phyloP scores from a whole-genome alignment of 2,888 invertebrate genomes.

The Himalopsyche kuldschensis region DNA sequence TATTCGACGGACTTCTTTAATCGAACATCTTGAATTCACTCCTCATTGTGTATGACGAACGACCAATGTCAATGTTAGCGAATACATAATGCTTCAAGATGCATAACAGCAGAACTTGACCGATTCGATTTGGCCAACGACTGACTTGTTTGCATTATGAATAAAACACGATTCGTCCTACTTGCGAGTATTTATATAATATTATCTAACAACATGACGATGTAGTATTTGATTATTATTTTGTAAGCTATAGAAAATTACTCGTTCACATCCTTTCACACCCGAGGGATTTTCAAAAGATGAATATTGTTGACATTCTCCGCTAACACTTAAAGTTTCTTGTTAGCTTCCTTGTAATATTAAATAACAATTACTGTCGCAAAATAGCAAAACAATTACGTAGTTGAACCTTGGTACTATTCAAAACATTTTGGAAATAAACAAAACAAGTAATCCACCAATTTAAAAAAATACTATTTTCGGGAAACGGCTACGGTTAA shows the following conservation, averaged over 20 bases:
- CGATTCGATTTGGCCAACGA: not conserved
- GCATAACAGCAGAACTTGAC: not conserved
- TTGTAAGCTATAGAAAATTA: not conserved
- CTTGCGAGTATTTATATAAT: not conserved
- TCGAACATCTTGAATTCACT: not conserved
- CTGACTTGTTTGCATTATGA: not conserved
- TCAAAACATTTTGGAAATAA: too few relatives aligned
- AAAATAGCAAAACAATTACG: too few relatives aligned
- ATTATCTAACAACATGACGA: not conserved
- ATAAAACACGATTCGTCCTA: not conserved
- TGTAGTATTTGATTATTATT: not conserved
- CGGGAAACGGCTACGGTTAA: too few relatives aligned
- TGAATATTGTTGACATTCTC: too few relatives aligned
- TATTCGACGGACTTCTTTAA: not conserved
- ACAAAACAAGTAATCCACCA: too few relatives aligned
- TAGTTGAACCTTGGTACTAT: too few relatives aligned
- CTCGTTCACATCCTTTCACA: too few relatives aligned
- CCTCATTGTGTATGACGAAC: not conserved
- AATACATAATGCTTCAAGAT: not conserved
- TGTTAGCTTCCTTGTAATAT: too few relatives aligned
- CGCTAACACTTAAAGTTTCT: too few relatives aligned
- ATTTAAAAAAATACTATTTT: too few relatives aligned
- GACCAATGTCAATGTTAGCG: not conserved
- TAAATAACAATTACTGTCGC: too few relatives aligned
- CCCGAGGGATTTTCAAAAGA: too few relatives aligned